These are phyloP conservation scores for Dinocampus coccinellae DNA, from an alignment of 2,888 invertebrate genomes.

Conservation along the genomic window DNA sequence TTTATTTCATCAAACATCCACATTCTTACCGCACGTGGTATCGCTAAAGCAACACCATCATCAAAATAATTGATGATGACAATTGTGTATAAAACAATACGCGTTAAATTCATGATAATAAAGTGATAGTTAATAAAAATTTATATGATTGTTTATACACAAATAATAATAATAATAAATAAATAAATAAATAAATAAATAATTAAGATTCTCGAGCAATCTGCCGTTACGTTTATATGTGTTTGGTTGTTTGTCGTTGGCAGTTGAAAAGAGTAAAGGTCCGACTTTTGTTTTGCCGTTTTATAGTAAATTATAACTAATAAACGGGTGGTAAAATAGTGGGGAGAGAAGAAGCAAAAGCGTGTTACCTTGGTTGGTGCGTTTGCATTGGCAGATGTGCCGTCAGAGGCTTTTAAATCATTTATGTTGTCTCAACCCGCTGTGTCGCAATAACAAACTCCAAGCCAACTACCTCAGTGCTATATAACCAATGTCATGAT, in stretches of 20 bases:
- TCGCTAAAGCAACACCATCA: background rate
- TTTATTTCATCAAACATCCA: background rate
- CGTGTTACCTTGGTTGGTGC: constrained; percentile 66
- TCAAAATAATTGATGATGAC: background rate
- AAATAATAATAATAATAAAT: constrained; percentile 13
- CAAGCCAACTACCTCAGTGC: constrained; percentile 18
- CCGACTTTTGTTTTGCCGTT: constrained; percentile 65
- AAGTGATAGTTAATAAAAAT: background rate
- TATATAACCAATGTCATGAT: constrained; percentile 41
- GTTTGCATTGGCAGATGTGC: constrained; percentile 69
- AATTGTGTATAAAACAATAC: background rate
- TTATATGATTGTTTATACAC: background rate
- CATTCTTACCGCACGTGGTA: constrained; percentile 12
- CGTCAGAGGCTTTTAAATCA: constrained; percentile 65
- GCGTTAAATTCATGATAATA: background rate
- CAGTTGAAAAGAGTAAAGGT: constrained; percentile 61
- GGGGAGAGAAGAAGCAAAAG: constrained; percentile 32
- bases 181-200: background rate
- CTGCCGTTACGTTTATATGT: constrained; percentile 5
- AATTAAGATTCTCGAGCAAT: background rate
- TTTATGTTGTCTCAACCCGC: constrained; percentile 44
- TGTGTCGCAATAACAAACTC: constrained; percentile 41
- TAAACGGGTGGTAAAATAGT: constrained; percentile 50
- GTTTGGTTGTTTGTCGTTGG: constrained; percentile 40
- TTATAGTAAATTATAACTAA: constrained; percentile 70